phyloP scores from a whole-genome alignment of 2,113 vertebrate genomes.

The Anoura caudifer region DNA sequence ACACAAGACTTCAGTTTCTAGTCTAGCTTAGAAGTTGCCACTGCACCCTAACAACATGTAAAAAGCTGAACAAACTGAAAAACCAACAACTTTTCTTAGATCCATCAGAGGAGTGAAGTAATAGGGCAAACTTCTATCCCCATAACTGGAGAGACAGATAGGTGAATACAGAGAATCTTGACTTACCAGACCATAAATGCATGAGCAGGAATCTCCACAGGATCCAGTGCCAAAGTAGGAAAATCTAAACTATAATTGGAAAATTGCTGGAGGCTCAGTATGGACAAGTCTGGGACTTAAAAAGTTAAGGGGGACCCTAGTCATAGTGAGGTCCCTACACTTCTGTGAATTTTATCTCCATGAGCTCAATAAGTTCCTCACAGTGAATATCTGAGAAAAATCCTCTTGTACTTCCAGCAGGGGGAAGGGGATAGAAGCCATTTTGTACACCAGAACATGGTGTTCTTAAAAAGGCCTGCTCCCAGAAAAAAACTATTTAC shows the following conservation, averaged over 20 bases:
- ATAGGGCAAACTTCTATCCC: not conserved
- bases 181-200: not conserved
- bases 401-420: not conserved
- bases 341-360: not conserved
- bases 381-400: not conserved
- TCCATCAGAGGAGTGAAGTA: not conserved
- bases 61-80: constrained; percentile 37
- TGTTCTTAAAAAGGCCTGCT: not conserved
- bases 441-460: not conserved
- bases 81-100: not conserved
- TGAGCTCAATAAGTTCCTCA: not conserved
- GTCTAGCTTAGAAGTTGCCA: not conserved
- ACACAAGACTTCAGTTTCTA: not conserved
- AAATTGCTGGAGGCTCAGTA: not conserved
- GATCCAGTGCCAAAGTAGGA: not conserved
- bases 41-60: not conserved
- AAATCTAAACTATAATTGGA: not conserved
- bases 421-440: not conserved
- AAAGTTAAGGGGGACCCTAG: not conserved
- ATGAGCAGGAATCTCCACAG: not conserved
- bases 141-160: not conserved
- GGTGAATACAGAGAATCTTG: not conserved
- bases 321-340: not conserved
- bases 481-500: not conserved
- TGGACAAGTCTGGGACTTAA: not conserved